Conservation (phyloP, 2,888 invertebrate genomes). For the Campoletis raptor region DNA sequence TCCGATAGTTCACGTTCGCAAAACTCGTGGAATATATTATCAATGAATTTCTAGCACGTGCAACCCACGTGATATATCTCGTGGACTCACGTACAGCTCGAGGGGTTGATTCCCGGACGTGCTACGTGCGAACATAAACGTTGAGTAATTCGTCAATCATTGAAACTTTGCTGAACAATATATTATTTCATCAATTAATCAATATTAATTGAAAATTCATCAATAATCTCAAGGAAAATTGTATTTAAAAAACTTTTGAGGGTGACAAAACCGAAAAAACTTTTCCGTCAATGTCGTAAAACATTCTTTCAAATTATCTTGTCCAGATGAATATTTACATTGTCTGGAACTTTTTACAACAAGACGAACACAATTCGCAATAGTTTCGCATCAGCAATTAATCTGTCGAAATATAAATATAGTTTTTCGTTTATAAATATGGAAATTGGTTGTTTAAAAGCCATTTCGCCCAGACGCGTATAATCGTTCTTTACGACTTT, state of each 20-base stretch:
- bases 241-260: background rate
- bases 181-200: background rate
- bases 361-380: background rate
- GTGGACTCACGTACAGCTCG: slow-evolving; percentile 11
- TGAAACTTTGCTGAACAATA: background rate
- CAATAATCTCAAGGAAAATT: background rate
- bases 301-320: background rate
- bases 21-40: slow-evolving; percentile 24
- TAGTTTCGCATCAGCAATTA: background rate
- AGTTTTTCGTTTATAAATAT: background rate
- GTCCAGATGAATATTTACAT: background rate
- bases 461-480: background rate
- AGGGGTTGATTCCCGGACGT: slow-evolving; percentile 11
- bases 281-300: background rate
- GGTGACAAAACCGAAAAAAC: background rate
- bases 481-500: slow-evolving; percentile 44
- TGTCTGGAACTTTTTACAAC: background rate
- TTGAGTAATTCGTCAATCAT: background rate
- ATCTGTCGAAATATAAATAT: slow-evolving; percentile 1
- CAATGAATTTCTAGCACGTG: slow-evolving; percentile 64
- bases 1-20: slow-evolving; percentile 20
- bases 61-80: slow-evolving; percentile 45
- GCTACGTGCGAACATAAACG: slow-evolving; percentile 3
- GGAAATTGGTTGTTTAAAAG: background rate
- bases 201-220: background rate